phyloP scores from a whole-genome alignment of 2,888 invertebrate genomes.

The Drosophila multiciliata region DNA sequence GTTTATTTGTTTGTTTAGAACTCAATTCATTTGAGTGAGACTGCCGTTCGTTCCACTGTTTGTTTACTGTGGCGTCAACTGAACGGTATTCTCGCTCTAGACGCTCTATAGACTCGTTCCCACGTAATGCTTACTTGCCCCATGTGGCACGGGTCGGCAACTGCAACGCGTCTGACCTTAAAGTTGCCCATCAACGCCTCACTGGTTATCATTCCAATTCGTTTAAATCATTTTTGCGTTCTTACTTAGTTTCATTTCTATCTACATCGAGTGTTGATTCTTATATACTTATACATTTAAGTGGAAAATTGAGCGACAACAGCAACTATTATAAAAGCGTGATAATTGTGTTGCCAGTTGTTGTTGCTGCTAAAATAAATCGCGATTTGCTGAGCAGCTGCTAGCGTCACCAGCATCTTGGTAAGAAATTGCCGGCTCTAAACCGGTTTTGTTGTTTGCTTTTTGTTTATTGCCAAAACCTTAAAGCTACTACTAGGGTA shows the following conservation, averaged over 20 bases:
- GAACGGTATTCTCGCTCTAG: slow-evolving; percentile 7
- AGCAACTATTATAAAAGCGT: slow-evolving; percentile 8
- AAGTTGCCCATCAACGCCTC: slow-evolving; percentile 20
- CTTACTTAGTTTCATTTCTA: background rate
- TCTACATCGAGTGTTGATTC: slow-evolving; percentile 3
- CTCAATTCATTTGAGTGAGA: slow-evolving; percentile 28
- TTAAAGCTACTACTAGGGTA: slow-evolving; percentile 25
- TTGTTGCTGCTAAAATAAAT: slow-evolving; percentile 12
- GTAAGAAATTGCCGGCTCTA: slow-evolving; percentile 25
- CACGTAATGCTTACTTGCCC: slow-evolving; percentile 15
- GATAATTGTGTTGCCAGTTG: slow-evolving; percentile 15
- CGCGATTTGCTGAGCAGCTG: slow-evolving; percentile 42
- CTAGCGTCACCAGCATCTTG: slow-evolving; percentile 47
- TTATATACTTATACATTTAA: slow-evolving; percentile 19
- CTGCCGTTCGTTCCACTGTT: slow-evolving; percentile 41
- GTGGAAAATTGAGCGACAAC: slow-evolving; percentile 29
- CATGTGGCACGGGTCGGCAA: slow-evolving; percentile 26
- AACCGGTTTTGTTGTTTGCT: slow-evolving; percentile 43
- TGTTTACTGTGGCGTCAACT: slow-evolving; percentile 45
- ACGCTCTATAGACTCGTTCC: background rate
- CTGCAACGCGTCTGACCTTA: slow-evolving; percentile 43
- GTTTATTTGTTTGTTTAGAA: slow-evolving; percentile 35
- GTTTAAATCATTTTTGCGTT: slow-evolving; percentile 16
- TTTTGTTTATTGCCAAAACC: slow-evolving; percentile 46
- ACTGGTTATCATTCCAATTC: slow-evolving; percentile 21